These are phyloP conservation scores for Oxystoma pomonae DNA, from an alignment of 2,888 invertebrate genomes.

Conservation along the genomic window DNA sequence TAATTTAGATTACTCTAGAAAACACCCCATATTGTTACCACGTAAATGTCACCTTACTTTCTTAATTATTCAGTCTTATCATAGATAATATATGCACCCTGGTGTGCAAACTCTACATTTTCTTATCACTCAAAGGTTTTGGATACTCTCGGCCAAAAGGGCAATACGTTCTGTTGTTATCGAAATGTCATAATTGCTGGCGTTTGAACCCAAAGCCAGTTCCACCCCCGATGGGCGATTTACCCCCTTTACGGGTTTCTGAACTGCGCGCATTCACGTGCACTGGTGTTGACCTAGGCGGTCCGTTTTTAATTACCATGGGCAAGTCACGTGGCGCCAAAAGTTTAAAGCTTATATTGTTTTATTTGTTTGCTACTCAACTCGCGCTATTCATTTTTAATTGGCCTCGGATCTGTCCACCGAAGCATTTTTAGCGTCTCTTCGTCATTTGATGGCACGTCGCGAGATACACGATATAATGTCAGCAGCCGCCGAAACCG, in stretches of 20 bases:
- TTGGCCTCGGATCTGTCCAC: too few species aligned
- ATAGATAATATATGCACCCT: neutral
- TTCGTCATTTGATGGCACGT: too few species aligned
- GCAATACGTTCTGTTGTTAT: neutral
- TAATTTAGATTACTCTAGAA: neutral
- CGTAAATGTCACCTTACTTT: neutral
- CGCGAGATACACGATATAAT: too few species aligned
- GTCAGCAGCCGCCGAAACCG: too few species aligned
- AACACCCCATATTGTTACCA: neutral
- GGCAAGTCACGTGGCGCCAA: neutral
- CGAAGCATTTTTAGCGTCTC: too few species aligned
- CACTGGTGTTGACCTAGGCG: neutral
- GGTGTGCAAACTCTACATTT: neutral
- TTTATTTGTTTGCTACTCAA: neutral
- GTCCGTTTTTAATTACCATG: neutral
- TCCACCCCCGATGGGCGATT: neutral
- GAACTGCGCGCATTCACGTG: neutral
- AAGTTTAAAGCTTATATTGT: neutral
- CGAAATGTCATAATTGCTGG: neutral
- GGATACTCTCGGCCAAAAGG: neutral
- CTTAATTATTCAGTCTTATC: neutral
- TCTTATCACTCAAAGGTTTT: neutral
- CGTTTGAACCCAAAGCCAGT: neutral
- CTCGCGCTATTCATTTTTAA: neutral
- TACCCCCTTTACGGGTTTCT: neutral